Evolutionary conservation across 2,888 invertebrate genomes (phyloP), one percentile per base, ranked within the genome.

Genomic region (Pardosa pseudoannulata): DNA sequence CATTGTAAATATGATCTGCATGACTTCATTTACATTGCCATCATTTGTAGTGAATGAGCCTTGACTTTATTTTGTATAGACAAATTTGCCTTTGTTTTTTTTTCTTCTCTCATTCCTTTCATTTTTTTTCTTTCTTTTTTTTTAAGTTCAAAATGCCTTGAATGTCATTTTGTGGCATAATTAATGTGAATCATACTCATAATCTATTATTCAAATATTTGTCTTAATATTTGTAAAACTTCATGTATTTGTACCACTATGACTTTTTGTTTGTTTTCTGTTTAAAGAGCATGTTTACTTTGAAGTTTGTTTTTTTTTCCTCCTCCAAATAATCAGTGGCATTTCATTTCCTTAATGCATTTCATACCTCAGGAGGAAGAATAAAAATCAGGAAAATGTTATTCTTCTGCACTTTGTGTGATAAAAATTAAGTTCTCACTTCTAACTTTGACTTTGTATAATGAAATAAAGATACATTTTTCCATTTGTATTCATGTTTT

Each of bases 401-500:
- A 19, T 65, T 31, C 62, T 29, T 65, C 29, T 29, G 65, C 65
- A 65, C 65, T 65, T 6, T 65, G 29, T 65, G 65, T 31, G 29
- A 29, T 28, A 13, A 29, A 65, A 29, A 29, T 16, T 29, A 28
- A 65, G 9, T 29, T 29, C 2, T 31, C 29, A 65, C 31, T 65
- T 65, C 31, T 56, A 23, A 19, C 56, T 6, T 2, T 56, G 19
- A 65, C 11, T 31, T 65, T 65, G 65, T 36, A 68, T 39, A 39
- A n/a, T 68, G 68, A 68, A 68, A 68, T 68, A 68, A 68, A 68
- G 23, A 11, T 39, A 23, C 19, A 68, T 68, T 68, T 68, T 32
- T 13, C n/a, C 27, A 68, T 32, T 68, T 68, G 68, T 68, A 68
- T 39, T 39, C 23, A 16, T 67, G 68, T 39, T 68, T 23, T 68